phyloP scores from a whole-genome alignment of 1,140 invertebrate genomes.

The Drosophila pectinifera region DNA sequence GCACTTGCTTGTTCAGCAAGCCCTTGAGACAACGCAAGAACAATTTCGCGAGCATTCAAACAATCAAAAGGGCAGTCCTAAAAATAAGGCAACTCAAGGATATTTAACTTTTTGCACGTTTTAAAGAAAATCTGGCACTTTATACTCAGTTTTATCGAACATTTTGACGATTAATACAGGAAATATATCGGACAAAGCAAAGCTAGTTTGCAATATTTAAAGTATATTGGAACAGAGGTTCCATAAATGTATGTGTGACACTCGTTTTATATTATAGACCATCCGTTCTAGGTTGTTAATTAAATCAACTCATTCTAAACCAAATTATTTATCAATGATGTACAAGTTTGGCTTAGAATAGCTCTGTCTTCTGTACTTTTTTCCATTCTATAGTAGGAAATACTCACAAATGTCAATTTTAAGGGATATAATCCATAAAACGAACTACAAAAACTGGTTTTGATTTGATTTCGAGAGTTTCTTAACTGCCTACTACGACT shows the following conservation, averaged over 20 bases:
- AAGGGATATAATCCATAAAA: too few relatives aligned
- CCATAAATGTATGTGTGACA: too few relatives aligned
- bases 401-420: too few relatives aligned
- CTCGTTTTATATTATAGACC: too few relatives aligned
- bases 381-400: too few relatives aligned
- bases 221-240: background rate
- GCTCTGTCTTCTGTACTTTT: too few relatives aligned
- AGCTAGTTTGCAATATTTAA: background rate
- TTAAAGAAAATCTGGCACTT: background rate
- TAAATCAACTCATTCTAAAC: too few relatives aligned
- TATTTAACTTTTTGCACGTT: background rate
- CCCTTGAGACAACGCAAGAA: slow-evolving; percentile 37
- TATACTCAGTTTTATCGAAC: background rate
- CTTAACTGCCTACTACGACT: background rate
- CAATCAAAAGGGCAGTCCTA: slow-evolving; percentile 1
- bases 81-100: slow-evolving; percentile 14
- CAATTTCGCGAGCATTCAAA: slow-evolving; percentile 11
- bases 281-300: too few relatives aligned
- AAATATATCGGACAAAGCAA: background rate
- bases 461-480: background rate
- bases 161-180: background rate
- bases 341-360: too few relatives aligned
- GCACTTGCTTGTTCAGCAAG: slow-evolving; percentile 25
- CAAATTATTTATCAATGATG: too few relatives aligned
- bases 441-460: too few relatives aligned